Evolutionary conservation across 2,113 vertebrate species (phyloP).

Genomic region (Mustelus asterias): DNA sequence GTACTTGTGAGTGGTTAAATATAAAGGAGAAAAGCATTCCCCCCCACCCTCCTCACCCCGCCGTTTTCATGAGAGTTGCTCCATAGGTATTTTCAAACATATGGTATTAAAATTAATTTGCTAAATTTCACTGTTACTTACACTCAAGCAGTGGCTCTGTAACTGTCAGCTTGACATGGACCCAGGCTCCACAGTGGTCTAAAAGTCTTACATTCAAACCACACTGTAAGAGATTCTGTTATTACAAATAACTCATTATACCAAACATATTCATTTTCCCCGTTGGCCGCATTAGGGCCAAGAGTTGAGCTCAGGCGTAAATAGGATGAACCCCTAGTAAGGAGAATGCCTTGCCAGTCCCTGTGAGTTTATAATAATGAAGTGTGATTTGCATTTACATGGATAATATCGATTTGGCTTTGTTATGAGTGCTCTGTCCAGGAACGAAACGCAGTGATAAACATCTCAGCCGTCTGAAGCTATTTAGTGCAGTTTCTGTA

Average conservation of each 20-base stretch:
- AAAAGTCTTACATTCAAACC: background rate
- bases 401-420: conserved; percentile 20
- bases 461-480: background rate
- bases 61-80: background rate
- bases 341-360: background rate
- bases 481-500: background rate
- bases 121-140: background rate
- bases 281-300: background rate
- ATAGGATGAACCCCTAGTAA: conserved; percentile 11
- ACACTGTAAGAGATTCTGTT: background rate
- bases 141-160: background rate
- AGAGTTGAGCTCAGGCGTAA: background rate
- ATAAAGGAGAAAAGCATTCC: background rate
- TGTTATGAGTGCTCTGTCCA: background rate
- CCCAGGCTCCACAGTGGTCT: background rate
- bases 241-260: conserved; percentile 18
- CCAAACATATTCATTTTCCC: conserved; percentile 29
- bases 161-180: background rate
- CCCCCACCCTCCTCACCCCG: too few species aligned
- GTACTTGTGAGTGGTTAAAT: background rate
- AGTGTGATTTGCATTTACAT: conserved; percentile 15
- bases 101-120: conserved; percentile 7
- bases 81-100: background rate
- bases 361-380: conserved; percentile 15
- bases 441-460: background rate